phyloP scores from a whole-genome alignment of 2,888 invertebrate genomes.

The Cremastinae sp. region DNA sequence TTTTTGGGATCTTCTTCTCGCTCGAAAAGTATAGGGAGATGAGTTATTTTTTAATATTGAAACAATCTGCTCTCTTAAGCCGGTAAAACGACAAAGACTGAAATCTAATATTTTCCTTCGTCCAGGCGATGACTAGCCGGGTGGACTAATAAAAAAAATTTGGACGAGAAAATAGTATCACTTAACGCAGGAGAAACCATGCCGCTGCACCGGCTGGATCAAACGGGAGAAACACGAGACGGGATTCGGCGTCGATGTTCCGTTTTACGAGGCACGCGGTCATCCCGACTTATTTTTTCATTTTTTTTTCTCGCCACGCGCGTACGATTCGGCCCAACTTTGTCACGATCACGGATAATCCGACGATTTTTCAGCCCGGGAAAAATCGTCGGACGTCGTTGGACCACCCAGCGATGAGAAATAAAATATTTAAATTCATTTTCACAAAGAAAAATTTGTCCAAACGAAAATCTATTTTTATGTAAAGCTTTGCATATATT shows the following conservation, averaged over 20 bases:
- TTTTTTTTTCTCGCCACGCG: slow-evolving; percentile 60
- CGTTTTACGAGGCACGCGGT: slow-evolving; percentile 37
- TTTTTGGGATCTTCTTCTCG: too few relatives aligned
- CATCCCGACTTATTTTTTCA: slow-evolving; percentile 44
- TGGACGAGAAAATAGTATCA: slow-evolving; percentile 25
- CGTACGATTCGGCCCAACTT: slow-evolving; percentile 54
- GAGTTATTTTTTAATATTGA: too few relatives aligned
- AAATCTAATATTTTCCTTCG: slow-evolving; percentile 76
- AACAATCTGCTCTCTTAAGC: slow-evolving; percentile 4
- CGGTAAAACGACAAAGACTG: slow-evolving; percentile 70
- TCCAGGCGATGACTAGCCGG: slow-evolving; percentile 66
- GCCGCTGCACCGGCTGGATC: slow-evolving; percentile 50
- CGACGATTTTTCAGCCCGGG: neutral
- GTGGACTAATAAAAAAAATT: slow-evolving; percentile 60
- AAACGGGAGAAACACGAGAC: slow-evolving; percentile 60
- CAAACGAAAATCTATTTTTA: too few relatives aligned
- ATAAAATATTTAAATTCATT: too few relatives aligned
- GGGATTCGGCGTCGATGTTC: slow-evolving; percentile 30
- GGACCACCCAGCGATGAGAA: slow-evolving; percentile 6
- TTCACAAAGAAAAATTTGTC: too few relatives aligned
- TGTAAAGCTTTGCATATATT: too few relatives aligned
- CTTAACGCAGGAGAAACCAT: slow-evolving; percentile 44
- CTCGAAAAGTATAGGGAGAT: too few relatives aligned
- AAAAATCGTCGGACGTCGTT: too few relatives aligned
- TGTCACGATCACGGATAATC: slow-evolving; percentile 56